A percentile compares a stretch with the other conserved stretches of the same genome.
Conservation (phyloP, 2,797 vertebrate species). For the Sylvia borin region DNA sequence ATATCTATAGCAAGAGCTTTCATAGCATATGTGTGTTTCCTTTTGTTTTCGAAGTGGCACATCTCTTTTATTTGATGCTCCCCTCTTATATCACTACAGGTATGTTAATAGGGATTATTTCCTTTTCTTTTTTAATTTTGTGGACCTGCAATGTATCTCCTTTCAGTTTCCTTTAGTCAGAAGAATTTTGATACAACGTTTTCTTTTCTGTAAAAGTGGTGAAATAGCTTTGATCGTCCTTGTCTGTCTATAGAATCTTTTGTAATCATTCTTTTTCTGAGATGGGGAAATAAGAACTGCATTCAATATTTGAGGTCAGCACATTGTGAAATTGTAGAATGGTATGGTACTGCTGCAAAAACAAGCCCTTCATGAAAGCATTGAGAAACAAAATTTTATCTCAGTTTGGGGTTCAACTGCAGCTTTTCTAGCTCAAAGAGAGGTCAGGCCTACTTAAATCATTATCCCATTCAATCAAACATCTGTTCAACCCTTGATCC, state of each 20-base stretch:
- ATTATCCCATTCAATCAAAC: neutral
- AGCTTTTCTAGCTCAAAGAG: neutral
- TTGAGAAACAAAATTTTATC: neutral
- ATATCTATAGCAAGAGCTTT: neutral
- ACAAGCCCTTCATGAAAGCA: neutral
- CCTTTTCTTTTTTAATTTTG: neutral
- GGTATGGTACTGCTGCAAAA: neutral
- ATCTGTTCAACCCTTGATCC: neutral
- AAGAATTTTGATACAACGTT: neutral
- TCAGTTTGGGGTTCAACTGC: neutral
- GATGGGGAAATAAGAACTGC: neutral
- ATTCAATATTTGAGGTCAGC: neutral
- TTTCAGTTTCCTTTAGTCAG: neutral
- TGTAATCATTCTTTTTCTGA: neutral
- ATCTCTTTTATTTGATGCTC: neutral
- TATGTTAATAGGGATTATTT: neutral
- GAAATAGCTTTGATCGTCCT: neutral
- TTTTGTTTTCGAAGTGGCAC: neutral
- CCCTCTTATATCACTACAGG: neutral
- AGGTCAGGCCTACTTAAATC: neutral
- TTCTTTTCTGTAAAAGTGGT: neutral
- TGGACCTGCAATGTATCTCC: neutral
- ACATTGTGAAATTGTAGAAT: neutral
- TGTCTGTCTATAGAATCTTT: neutral
- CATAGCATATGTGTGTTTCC: neutral